Percentiles rank a stretch among this genome's conserved stretches.
Evolutionary conservation across 1,140 invertebrate genomes (phyloP).

Genomic region (Hirudo medicinalis): DNA sequence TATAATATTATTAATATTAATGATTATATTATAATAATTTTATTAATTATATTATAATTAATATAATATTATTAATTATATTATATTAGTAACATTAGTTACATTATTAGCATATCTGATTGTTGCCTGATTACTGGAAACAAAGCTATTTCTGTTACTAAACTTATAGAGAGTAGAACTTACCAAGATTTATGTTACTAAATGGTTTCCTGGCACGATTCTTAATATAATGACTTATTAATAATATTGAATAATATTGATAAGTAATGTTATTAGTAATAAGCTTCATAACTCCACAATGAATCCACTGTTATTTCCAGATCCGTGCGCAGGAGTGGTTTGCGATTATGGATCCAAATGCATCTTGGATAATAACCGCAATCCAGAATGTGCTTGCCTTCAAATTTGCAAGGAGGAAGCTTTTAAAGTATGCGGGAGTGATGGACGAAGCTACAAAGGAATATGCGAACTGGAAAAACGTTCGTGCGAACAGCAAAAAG

Average conservation of each 20-base stretch:
- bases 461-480: background rate
- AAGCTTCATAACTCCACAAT: too few relatives aligned
- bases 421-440: conserved; percentile 2
- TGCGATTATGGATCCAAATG: background rate
- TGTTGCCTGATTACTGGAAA: background rate
- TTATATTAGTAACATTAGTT: background rate
- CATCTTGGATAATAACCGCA: background rate
- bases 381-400: background rate
- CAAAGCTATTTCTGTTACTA: background rate
- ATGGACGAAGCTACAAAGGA: background rate
- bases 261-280: too few relatives aligned
- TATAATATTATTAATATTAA: too few relatives aligned
- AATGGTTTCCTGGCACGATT: background rate
- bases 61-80: too few relatives aligned
- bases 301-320: background rate
- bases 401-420: background rate
- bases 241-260: background rate
- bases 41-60: too few relatives aligned
- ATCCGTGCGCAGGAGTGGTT: background rate
- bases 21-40: too few relatives aligned
- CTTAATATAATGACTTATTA: background rate
- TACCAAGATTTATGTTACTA: too few relatives aligned
- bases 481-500: background rate
- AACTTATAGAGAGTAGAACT: background rate
- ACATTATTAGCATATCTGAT: too few relatives aligned